These are phyloP conservation scores for Promerops cafer DNA, from an alignment of 2,113 vertebrate genomes.

Conservation along the genomic window DNA sequence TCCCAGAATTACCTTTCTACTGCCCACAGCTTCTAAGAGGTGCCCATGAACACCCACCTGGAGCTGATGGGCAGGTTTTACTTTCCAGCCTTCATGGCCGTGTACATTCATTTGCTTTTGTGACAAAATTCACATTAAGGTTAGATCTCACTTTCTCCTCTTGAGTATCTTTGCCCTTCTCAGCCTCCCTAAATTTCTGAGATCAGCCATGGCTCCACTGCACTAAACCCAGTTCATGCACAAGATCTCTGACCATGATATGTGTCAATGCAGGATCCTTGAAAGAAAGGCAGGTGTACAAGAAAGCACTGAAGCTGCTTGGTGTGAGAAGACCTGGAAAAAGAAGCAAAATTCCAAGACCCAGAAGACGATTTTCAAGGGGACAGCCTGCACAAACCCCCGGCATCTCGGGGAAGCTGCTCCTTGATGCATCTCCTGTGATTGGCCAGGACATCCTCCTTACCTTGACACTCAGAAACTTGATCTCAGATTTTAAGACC, in stretches of 20 bases:
- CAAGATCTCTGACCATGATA: background rate
- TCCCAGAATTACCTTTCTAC: background rate
- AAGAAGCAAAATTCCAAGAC: background rate
- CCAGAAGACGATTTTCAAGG: background rate
- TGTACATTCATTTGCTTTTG: background rate
- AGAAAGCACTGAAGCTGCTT: slow-evolving; percentile 52
- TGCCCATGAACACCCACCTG: background rate
- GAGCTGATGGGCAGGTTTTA: background rate
- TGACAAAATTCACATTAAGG: background rate
- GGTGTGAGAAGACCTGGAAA: background rate
- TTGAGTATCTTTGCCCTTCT: background rate
- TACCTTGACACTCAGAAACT: slow-evolving; percentile 22
- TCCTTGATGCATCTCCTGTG: slow-evolving; percentile 2
- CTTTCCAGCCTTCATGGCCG: background rate
- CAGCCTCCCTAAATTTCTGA: background rate
- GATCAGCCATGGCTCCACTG: background rate
- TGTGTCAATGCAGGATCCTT: slow-evolving; percentile 29
- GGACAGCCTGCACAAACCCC: background rate
- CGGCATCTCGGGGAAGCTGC: slow-evolving; percentile 26
- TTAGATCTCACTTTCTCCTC: background rate
- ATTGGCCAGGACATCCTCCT: slow-evolving; percentile 44
- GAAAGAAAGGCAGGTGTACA: slow-evolving; percentile 47
- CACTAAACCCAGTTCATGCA: background rate
- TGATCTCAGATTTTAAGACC: background rate
- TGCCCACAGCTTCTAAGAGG: background rate